Conservation (phyloP, 2,797 vertebrate genomes). For the Gadopsis marmoratus region DNA sequence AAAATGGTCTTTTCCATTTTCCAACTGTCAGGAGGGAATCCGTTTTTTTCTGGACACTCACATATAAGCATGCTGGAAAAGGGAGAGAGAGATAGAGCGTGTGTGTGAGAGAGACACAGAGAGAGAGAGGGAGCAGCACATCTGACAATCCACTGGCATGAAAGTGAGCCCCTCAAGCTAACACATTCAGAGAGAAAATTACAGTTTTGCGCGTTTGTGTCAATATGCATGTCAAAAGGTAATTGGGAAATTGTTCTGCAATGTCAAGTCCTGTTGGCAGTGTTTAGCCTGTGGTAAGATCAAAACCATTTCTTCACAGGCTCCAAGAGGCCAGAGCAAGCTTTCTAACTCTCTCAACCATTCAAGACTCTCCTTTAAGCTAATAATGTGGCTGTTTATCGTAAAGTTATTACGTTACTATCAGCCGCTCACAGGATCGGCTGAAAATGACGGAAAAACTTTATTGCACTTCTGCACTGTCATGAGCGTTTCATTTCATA, state of each 20-base stretch:
- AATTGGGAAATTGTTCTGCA: constrained; percentile 87
- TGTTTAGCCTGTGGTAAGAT: constrained; percentile 85
- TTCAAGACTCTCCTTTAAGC: constrained; percentile 70
- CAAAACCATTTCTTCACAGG: constrained; percentile 82
- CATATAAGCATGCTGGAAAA: constrained; percentile 65
- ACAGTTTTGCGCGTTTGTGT: constrained; percentile 86
- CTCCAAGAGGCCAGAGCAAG: constrained; percentile 76
- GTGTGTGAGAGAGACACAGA: constrained; percentile 75
- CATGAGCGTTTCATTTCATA: constrained; percentile 15
- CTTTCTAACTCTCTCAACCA: constrained; percentile 68
- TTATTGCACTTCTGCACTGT: constrained; percentile 35
- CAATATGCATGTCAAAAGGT: constrained; percentile 88
- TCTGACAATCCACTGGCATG: constrained; percentile 84
- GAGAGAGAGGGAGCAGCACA: constrained; percentile 81
- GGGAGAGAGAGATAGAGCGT: constrained; percentile 78
- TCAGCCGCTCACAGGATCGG: constrained; percentile 49
- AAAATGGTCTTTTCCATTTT: constrained; percentile 57
- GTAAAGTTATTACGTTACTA: constrained; percentile 68
- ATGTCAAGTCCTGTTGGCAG: constrained; percentile 86
- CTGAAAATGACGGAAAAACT: constrained; percentile 38
- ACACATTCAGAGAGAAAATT: constrained; percentile 87
- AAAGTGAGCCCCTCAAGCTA: constrained; percentile 84
- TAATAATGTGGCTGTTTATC: constrained; percentile 75
- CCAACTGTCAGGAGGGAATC: constrained; percentile 57
- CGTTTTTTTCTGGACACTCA: constrained; percentile 73